These are phyloP conservation scores for Myotis planiceps DNA, from an alignment of 2,797 vertebrate species.

Conservation along the genomic window DNA sequence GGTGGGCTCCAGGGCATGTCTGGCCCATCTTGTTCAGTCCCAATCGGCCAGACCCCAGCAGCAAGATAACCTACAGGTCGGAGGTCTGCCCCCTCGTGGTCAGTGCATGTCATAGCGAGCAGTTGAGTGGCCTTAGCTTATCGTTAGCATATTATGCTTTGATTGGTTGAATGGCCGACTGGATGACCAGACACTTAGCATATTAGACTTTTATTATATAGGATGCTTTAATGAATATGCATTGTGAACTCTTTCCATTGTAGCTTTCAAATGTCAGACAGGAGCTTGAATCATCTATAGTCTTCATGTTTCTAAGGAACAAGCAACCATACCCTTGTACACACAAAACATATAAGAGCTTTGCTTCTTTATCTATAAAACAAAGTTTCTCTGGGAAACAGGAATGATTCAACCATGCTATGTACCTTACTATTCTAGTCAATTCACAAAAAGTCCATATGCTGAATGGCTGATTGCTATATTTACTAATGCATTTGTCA, in stretches of 20 bases:
- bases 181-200: no score
- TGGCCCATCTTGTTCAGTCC: no score
- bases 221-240: neutral
- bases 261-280: constrained; percentile 11
- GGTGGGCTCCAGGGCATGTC: no score
- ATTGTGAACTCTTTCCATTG: neutral
- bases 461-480: neutral
- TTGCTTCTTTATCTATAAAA: constrained; percentile 20
- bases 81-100: no score
- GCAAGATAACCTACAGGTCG: no score
- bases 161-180: no score
- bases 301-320: neutral
- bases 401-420: neutral
- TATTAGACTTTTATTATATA: no score
- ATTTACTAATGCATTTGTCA: constrained; percentile 32
- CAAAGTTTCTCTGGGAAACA: constrained; percentile 14
- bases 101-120: no score
- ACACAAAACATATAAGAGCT: neutral
- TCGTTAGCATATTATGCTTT: no score
- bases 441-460: neutral
- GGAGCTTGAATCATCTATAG: neutral
- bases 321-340: neutral
- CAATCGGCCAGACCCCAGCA: no score
- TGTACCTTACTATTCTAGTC: neutral
- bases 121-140: no score